Evolutionary conservation across 2,113 vertebrate genomes (phyloP).

Genomic region (Kryptolebias marmoratus): DNA sequence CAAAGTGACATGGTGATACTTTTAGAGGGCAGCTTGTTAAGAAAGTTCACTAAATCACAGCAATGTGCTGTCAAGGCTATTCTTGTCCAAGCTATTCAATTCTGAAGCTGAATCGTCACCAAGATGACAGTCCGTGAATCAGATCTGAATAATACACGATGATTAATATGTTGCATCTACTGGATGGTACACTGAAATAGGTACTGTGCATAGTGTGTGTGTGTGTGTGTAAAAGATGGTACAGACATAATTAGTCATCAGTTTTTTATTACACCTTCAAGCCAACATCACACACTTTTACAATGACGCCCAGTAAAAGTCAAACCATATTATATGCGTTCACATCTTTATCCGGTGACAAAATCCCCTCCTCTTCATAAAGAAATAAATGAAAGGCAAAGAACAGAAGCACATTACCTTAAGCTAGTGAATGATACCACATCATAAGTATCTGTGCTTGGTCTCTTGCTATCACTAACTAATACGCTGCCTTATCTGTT

Average conservation of each 20-base stretch:
- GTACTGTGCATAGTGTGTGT: constrained; percentile 53
- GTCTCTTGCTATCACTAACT: constrained; percentile 30
- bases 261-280: constrained; percentile 32
- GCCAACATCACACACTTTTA: not conserved
- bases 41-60: constrained; percentile 62
- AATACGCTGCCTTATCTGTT: constrained; percentile 39
- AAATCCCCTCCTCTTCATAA: not conserved
- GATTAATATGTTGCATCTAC: constrained; percentile 63
- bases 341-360: constrained; percentile 15
- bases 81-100: constrained; percentile 70
- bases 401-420: not conserved
- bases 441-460: constrained; percentile 43
- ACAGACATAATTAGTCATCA: constrained; percentile 30
- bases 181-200: constrained; percentile 67
- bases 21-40: constrained; percentile 24
- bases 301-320: constrained; percentile 15
- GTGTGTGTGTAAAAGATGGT: constrained; percentile 18
- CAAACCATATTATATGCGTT: constrained; percentile 8
- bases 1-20: constrained; percentile 38
- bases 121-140: constrained; percentile 73
- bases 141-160: constrained; percentile 78
- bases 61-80: constrained; percentile 70
- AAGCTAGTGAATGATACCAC: constrained; percentile 36
- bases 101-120: constrained; percentile 55
- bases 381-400: constrained; percentile 4